Conservation (phyloP, 2,113 vertebrate species). For the Clarias magur region DNA sequence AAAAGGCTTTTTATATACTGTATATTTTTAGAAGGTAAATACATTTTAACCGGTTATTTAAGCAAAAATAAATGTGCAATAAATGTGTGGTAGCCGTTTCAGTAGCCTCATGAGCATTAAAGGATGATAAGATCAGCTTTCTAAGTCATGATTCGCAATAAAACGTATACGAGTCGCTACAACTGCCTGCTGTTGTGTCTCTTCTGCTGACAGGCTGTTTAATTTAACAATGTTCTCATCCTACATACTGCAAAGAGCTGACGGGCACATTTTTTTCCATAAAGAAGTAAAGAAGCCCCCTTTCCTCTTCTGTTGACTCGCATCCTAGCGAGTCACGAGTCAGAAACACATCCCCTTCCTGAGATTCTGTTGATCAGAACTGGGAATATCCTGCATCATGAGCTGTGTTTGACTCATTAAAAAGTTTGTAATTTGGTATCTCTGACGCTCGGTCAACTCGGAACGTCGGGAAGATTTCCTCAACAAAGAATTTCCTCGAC, state of each 20-base stretch:
- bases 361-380: neutral
- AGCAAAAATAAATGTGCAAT: too few relatives aligned
- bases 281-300: neutral
- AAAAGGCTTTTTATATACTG: too few relatives aligned
- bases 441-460: neutral
- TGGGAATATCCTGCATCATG: neutral
- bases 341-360: neutral
- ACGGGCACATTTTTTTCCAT: slow-evolving; percentile 17
- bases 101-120: neutral
- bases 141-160: neutral
- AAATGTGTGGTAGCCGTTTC: neutral
- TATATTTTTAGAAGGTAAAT: too few relatives aligned
- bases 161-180: neutral
- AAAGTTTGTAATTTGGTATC: neutral
- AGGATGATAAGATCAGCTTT: neutral
- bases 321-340: slow-evolving; percentile 18
- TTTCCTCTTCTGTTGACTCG: slow-evolving; percentile 5
- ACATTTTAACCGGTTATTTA: too few relatives aligned
- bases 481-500: neutral
- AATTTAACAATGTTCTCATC: neutral
- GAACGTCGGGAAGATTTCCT: neutral
- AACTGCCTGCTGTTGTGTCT: neutral
- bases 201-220: slow-evolving; percentile 20
- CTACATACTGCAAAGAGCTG: neutral
- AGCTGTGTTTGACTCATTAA: neutral